Evolutionary conservation across 2,888 invertebrate genomes (phyloP), one percentile per base, ranked within the genome.

Genomic region (Brachypterus glaber): DNA sequence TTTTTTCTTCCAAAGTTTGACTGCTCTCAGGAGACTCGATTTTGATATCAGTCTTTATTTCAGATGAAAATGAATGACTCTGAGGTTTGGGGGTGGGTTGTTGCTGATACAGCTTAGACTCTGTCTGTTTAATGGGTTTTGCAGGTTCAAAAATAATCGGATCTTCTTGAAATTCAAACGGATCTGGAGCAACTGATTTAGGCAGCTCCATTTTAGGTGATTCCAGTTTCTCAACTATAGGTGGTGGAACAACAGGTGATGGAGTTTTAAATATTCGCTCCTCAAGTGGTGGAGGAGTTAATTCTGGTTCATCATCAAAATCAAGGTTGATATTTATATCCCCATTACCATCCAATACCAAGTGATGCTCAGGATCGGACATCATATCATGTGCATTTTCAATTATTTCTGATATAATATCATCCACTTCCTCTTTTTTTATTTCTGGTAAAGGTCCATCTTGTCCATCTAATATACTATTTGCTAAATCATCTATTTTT

Each of bases 361-460:
- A 44, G 45, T 65, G 63, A 34, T 63, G 62, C 45, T 66, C 66
- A 4, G 65, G 65, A 53, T 66, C 62, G 4, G 57, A 53, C 4
- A 64, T 62, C 29, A 63, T 61, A 46, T 63, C 70, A 35, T 56
- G 53, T 2, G 68, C 69, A 40, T 69, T 71, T 46, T 72, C 70
- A 11, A 71, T 71, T 39, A 72, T 67, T 52, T 71, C 71, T 1
- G 71, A 69, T 15, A 69, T 68, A 27, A 69, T 70, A 12, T 70
- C 68, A 47, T 72, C 71, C n/a, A 71, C 70, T 36, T 71, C 70
- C 45, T 70, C 70, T 38, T 71, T 69, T 40, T 70, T 68, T 42
- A 71, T 68, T 52, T 71, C 71, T 8, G 70, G 68, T 24, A 68
- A 53, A 1, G 69, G 67, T 9, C 71, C 68, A 49, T 68, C 65